Evolutionary conservation across 2,797 vertebrate species (phyloP).

Genomic region (Sebastes kiyomatsui): DNA sequence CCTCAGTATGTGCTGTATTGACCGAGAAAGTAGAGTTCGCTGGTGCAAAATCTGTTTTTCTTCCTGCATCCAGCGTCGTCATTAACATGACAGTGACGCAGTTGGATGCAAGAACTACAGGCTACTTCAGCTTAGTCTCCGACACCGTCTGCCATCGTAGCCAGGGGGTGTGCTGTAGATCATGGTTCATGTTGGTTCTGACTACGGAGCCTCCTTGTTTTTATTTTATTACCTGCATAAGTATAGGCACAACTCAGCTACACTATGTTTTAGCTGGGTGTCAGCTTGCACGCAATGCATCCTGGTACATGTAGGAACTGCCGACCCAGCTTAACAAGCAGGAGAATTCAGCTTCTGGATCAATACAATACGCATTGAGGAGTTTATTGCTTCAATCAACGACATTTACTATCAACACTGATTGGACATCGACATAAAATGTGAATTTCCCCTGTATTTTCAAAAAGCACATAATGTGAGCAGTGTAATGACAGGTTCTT

Average conservation of each 20-base stretch:
- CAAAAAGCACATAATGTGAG: neutral
- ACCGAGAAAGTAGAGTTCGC: fast-evolving
- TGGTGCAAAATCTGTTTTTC: neutral
- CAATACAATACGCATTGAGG: neutral
- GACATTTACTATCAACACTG: neutral
- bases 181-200: neutral
- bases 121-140: neutral
- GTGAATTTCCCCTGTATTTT: neutral
- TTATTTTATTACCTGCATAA: neutral
- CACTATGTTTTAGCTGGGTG: neutral
- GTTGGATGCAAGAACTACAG: neutral
- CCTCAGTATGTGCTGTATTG: neutral
- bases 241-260: neutral
- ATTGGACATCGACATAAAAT: neutral
- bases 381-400: neutral
- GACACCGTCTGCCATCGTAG: no score
- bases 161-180: no score
- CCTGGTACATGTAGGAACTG: neutral
- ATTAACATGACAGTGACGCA: neutral
- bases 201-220: neutral
- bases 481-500: neutral
- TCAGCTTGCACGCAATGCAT: neutral
- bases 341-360: neutral
- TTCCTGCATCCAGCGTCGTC: neutral
- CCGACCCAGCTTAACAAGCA: neutral